Evolutionary conservation across 2,888 invertebrate species (phyloP), one percentile per base, ranked within the genome.

Genomic region (Pollenia griseotomentosa): DNA sequence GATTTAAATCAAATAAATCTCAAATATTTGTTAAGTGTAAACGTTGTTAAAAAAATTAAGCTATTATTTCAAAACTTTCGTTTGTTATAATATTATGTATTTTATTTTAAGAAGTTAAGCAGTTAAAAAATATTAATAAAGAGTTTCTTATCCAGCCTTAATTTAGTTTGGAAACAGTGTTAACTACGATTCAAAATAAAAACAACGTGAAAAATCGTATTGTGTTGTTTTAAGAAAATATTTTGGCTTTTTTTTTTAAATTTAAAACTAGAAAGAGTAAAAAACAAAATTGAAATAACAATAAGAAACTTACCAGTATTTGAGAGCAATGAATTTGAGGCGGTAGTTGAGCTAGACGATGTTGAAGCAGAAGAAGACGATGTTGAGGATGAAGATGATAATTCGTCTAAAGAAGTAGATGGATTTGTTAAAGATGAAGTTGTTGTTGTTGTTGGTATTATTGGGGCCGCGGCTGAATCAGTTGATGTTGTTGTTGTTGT

Each of bases 291-390:
- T n/a, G 63, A 57, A 65, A 48, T 73, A 83, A 73, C 14, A 73
- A 79, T 9, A 74, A 23, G 11, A 84, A 74, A 84, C 87, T 87
- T 78, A 87, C 87, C 87, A 79, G 73, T 74, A 84, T 87, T 83
- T 85, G 86, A 79, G 57, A 70, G 75, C 59, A 79, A 71, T 79
- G 74, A 65, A 82, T 78, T 80, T 71, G 84, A 63, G 57, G 66
- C 53, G 53, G 59, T 55, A 23, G 82, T 42, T 75, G 81, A 71
- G 65, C 57, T 83, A 46, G 79, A 48, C 23, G 79, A 33, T 19
- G 63, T 42, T 42, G 75, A 23, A 16, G 77, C 46, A 68, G 51
- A 10, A 65, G 78, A 44, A 53, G 75, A 19, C 10, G 59, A 48
- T 61, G 68, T 12, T 63, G 80, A 71, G 23, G 73, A 79, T 55